Percentiles rank a stretch among this genome's conserved stretches.
phyloP scores from a whole-genome alignment of 2,113 vertebrate genomes.

The Rousettus leschenaultii region DNA sequence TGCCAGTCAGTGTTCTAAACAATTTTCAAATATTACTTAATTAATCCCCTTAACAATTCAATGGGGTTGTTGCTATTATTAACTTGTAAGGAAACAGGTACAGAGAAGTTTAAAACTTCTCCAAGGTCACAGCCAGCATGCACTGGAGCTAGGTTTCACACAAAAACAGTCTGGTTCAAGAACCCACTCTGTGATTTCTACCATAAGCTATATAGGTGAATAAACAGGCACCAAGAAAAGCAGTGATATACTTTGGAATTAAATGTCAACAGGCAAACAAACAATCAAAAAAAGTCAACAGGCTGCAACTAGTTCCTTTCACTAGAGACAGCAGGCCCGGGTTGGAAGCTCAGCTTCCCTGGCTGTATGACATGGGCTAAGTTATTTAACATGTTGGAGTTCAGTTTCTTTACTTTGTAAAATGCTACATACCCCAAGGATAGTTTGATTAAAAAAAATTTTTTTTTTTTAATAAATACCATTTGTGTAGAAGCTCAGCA shows the following conservation, averaged over 20 bases:
- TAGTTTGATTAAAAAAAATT: not conserved
- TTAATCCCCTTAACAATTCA: not conserved
- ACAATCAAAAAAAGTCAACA: not conserved
- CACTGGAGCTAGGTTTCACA: not conserved
- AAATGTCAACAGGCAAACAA: not conserved
- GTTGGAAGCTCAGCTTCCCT: not conserved
- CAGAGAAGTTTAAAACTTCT: not conserved
- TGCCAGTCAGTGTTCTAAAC: not conserved
- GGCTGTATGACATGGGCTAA: not conserved
- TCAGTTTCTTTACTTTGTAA: not conserved
- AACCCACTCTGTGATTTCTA: not conserved
- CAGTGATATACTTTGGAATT: not conserved
- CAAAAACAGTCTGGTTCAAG: not conserved
- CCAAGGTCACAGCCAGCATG: not conserved
- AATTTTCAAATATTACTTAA: not conserved
- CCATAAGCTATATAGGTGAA: not conserved
- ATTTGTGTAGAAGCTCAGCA: not conserved
- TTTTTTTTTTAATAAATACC: not conserved
- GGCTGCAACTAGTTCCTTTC: not conserved
- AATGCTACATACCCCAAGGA: not conserved
- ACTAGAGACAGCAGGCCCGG: not conserved
- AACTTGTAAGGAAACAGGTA: not conserved
- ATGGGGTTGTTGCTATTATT: not conserved
- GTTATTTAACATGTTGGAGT: not conserved
- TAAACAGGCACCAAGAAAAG: not conserved